Evolutionary conservation across 2,113 vertebrate species (phyloP), one percentile per base, ranked within the genome.

Genomic region (Ifrita kowaldi): DNA sequence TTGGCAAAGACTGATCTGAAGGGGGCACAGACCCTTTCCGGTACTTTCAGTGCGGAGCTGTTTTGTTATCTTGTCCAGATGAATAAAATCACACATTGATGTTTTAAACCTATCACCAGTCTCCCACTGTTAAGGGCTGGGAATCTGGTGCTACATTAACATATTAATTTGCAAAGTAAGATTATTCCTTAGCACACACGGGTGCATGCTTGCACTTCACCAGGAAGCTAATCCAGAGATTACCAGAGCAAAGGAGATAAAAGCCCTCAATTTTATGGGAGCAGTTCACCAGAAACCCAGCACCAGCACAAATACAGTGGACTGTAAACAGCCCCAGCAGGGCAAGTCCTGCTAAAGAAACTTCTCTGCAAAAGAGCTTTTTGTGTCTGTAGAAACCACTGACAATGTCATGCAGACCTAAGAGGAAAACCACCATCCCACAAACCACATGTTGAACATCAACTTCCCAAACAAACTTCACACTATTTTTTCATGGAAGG

Each of bases 1-100:
- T 27, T 35, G 21, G 74, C 76, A 81, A 50, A 89, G 59, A 69
- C 30, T 83, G 74, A 85, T 67, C 80, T 37, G 6, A 41, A 49
- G 32, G 35, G 67, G 53, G 47, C 77, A 90, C 44, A 77, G 75
- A 95, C 75, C 69, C 87, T 85, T 56, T 49, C 65, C 19, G 19
- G 19, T 33, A 63, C 57, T 91, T 74, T 47, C 27, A 55, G 79
- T 3, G 8, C 4, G 3, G 49, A 81, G 87, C 86, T 90, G 94
- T 84, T 94, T 63, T 57, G n/a, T 86, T 67, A 83, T 80, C 59
- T 80, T 75, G 77, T 84, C 89, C 69, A 81, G 78, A 96, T 85
- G 87, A 96, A 95, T 92, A 93, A 95, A 97, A 96, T 96, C 81
- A 62, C 87, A 95, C 92, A 91, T 55, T 96, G 94, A 96, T 97